Percentiles rank a stretch among this genome's conserved stretches.
Evolutionary conservation across 2,113 vertebrate species (phyloP).

Genomic region (Rhynchopsitta pachyrhyncha): DNA sequence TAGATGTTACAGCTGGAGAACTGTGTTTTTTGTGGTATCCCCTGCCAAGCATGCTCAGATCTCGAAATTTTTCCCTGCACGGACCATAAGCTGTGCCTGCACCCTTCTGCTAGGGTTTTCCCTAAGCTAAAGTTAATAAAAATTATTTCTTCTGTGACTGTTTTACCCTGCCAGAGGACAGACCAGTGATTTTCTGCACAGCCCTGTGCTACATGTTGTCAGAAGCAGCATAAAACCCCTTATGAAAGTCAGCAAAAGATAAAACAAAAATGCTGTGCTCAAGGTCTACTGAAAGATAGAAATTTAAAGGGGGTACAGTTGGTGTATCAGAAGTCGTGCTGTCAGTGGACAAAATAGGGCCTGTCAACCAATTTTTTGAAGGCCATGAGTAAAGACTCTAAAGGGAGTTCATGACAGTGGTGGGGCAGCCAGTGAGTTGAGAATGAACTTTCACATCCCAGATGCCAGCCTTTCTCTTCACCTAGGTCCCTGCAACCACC

Average conservation of each 20-base stretch:
- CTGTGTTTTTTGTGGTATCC: background rate
- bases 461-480: background rate
- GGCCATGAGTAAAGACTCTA: background rate
- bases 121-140: background rate
- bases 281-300: background rate
- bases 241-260: background rate
- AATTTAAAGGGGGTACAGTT: background rate
- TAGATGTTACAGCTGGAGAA: background rate
- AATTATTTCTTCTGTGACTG: background rate
- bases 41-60: background rate
- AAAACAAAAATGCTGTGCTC: background rate
- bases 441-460: background rate
- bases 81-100: background rate
- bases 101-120: background rate
- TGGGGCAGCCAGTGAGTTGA: background rate
- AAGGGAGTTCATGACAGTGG: background rate
- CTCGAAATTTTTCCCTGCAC: background rate
- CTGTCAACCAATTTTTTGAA: background rate
- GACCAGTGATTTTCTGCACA: background rate
- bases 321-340: background rate
- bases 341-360: background rate
- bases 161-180: background rate
- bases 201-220: background rate
- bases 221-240: background rate
- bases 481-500: background rate